Percentiles rank a stretch among this genome's conserved stretches.
phyloP scores from a whole-genome alignment of 1,140 invertebrate species.

The Danaus melanippus region DNA sequence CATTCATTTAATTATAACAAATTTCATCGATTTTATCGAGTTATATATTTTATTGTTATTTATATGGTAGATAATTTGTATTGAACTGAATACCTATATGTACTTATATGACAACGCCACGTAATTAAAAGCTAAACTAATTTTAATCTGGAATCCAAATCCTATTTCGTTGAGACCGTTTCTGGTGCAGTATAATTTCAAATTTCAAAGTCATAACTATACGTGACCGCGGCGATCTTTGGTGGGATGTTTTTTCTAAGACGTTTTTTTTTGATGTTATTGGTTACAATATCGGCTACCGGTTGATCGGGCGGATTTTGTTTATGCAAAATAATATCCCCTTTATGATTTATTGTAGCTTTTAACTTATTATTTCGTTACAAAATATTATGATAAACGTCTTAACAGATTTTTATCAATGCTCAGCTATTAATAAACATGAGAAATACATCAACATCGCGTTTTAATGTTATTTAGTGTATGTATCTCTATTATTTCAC shows the following conservation, averaged over 20 bases:
- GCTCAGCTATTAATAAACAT: too few species aligned
- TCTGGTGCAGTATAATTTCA: conserved; percentile 47
- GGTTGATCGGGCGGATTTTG: conserved; percentile 61
- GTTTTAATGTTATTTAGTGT: too few species aligned
- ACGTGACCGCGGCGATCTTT: conserved; percentile 65
- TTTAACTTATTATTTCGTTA: too few species aligned
- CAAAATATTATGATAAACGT: too few species aligned
- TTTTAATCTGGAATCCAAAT: conserved; percentile 27
- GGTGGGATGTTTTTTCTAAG: conserved; percentile 48
- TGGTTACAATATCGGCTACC: conserved; percentile 66
- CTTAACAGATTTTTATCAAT: too few species aligned
- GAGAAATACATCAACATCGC: too few species aligned
- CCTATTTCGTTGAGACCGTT: conserved; percentile 24
- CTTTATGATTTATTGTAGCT: conserved; percentile 53
- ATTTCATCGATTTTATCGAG: too few species aligned
- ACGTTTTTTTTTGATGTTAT: conserved; percentile 56
- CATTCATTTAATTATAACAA: too few species aligned
- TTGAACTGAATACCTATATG: too few species aligned
- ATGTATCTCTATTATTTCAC: too few species aligned
- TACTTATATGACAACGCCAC: conserved; percentile 2
- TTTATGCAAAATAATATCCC: conserved; percentile 64
- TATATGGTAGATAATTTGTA: too few species aligned
- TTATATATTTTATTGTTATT: too few species aligned
- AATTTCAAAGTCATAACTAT: conserved; percentile 44
- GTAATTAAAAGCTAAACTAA: conserved; percentile 13